Evolutionary conservation across 2,113 vertebrate species (phyloP).

Genomic region (Sorex fumeus): DNA sequence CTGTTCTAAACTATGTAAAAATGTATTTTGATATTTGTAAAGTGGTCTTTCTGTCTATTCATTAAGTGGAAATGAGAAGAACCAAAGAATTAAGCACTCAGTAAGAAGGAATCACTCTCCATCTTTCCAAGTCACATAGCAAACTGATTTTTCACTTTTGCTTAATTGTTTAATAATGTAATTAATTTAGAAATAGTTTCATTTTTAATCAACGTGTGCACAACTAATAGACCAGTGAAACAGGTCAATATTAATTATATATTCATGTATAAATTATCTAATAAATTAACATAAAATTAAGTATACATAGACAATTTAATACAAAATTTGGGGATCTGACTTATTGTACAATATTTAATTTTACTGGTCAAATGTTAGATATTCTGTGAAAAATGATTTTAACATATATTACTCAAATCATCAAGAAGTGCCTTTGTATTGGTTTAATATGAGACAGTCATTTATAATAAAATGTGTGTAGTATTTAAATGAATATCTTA

Average conservation of each 20-base stretch:
- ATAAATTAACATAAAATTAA: conserved; percentile 25
- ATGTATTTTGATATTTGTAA: neutral
- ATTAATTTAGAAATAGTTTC: conserved; percentile 43
- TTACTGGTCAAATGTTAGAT: neutral
- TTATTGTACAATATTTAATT: conserved; percentile 43
- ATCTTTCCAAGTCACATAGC: neutral
- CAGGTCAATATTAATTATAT: conserved; percentile 21
- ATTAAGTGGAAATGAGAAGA: conserved; percentile 15
- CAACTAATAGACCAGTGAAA: neutral
- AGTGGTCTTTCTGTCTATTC: conserved; percentile 28
- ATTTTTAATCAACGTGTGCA: conserved; percentile 59
- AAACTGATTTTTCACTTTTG: conserved; percentile 43
- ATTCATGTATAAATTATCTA: conserved; percentile 8
- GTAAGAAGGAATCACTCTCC: neutral
- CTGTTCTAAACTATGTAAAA: conserved; percentile 36
- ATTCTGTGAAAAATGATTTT: conserved; percentile 28
- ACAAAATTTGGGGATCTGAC: neutral
- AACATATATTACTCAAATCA: conserved; percentile 24
- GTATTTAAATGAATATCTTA: conserved; percentile 53
- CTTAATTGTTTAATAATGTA: neutral
- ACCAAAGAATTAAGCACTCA: neutral
- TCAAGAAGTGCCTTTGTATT: neutral
- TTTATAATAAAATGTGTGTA: neutral
- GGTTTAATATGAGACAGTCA: neutral
- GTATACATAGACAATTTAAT: neutral